Percentiles rank a stretch among this genome's conserved stretches.
Conservation (phyloP, 2,797 vertebrate genomes). For the Eospalax fontanierii region DNA sequence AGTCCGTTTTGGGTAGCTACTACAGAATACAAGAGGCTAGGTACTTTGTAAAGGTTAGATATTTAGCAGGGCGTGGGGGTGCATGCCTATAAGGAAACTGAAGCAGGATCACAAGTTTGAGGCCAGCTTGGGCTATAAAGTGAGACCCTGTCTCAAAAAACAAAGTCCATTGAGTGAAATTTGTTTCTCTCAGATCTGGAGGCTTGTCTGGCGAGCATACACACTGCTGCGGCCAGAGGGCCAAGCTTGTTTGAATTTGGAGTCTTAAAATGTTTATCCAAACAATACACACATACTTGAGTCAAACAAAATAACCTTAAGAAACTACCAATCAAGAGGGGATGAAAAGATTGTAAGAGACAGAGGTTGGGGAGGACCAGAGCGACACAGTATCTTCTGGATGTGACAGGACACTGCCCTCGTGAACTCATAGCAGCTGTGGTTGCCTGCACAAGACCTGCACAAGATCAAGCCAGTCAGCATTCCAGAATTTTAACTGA, state of each 20-base stretch:
- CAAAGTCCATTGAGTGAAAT: not conserved
- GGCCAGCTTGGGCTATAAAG: not conserved
- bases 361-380: not conserved
- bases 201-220: not conserved
- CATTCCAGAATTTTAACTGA: not conserved
- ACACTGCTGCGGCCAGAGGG: not conserved
- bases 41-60: not conserved
- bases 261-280: slow-evolving; percentile 27
- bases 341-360: not conserved
- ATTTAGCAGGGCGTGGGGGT: not conserved
- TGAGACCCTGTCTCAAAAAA: not conserved
- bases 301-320: not conserved
- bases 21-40: not conserved
- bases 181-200: not conserved
- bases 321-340: not conserved
- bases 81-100: not conserved
- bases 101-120: not conserved
- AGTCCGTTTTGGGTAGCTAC: not conserved
- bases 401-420: not conserved
- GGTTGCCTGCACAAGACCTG: not conserved
- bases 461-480: not conserved
- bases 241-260: slow-evolving; percentile 53
- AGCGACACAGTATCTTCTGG: not conserved
- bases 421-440: not conserved
- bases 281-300: not conserved